Evolutionary conservation across 2,113 vertebrate genomes (phyloP), one percentile per base, ranked within the genome.

Genomic region (Chascanopsetta lugubris): DNA sequence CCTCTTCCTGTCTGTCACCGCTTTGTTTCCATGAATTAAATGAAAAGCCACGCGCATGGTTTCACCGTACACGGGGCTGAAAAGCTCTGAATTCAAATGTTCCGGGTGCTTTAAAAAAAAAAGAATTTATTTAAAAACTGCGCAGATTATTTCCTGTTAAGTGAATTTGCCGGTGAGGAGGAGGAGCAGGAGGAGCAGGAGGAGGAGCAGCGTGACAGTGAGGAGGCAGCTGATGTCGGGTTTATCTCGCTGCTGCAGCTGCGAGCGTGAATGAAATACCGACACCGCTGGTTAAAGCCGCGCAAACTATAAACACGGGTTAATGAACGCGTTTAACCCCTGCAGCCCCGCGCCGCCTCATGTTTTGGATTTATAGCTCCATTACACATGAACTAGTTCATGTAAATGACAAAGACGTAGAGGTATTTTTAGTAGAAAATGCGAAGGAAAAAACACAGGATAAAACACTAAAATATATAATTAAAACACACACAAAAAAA

Each of bases 161-260:
- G 47, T 26, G 25, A 26, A 25, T 70, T 58, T 43, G 34, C 57
- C 10, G 27, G 46, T 36, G 55, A 60, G 42, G 60, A 2, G 9
- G 18, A 43, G 45, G 7, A 57, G n/a, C 20, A 11, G 55, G n/a
- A n/a, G n/a, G n/a, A n/a, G n/a, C n/a, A 60, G 42, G 60, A 2
- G 9, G 18, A 43, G 45, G 7, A 57, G n/a, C 20, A 11, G 55
- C 49, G 29, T 34, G 27, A 10, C 40, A 34, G 15, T 10, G 27
- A 56, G 15, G 36, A 22, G 1, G 10, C 6, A 24, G 22, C 36
- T 55, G 8, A n/a, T 22, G 7, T 15, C 3, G 4, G 18, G 21
- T 11, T 8, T 45, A 75, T 75, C 70, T 60, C 2, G 0, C 29
- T 60, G 20, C 56, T 29, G 57, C 57, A 71, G 80, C 75, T 42